A percentile compares a stretch with the other conserved stretches of the same genome.
These are phyloP conservation scores for Galendromus occidentalis DNA, from an alignment of 1,140 invertebrate species.

Conservation along the genomic window DNA sequence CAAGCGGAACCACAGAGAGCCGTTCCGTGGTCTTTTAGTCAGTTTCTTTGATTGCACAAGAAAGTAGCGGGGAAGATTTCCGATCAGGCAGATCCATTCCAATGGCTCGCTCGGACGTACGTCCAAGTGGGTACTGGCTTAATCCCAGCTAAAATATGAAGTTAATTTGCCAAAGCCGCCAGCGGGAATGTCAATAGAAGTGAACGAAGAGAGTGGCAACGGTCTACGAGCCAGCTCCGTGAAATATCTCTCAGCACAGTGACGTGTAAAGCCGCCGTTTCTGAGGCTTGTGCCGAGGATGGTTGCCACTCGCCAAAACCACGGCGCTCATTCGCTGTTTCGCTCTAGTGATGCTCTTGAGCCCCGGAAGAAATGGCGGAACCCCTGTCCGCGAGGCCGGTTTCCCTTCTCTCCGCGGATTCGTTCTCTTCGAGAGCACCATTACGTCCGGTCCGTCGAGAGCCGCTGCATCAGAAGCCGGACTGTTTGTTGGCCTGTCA, in stretches of 20 bases:
- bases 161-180: not conserved
- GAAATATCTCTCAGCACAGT: not conserved
- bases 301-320: too few species aligned
- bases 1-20: too few species aligned
- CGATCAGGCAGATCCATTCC: too few species aligned
- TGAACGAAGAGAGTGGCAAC: not conserved
- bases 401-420: not conserved
- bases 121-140: not conserved
- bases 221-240: not conserved
- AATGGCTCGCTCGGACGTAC: too few species aligned
- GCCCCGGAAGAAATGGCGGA: not conserved
- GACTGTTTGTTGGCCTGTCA: too few species aligned
- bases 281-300: too few species aligned
- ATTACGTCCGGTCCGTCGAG: not conserved
- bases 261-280: not conserved
- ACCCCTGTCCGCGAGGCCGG: too few species aligned
- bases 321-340: conserved; percentile 2
- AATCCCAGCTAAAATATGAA: conserved; percentile 4
- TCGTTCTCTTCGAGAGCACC: not conserved
- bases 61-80: too few species aligned
- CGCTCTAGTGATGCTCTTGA: conserved; percentile 8
- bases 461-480: too few species aligned
- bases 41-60: too few species aligned
- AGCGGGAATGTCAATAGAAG: not conserved
- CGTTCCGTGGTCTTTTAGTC: too few species aligned